phyloP scores from a whole-genome alignment of 2,113 vertebrate species.

The Elephantulus edwardii region DNA sequence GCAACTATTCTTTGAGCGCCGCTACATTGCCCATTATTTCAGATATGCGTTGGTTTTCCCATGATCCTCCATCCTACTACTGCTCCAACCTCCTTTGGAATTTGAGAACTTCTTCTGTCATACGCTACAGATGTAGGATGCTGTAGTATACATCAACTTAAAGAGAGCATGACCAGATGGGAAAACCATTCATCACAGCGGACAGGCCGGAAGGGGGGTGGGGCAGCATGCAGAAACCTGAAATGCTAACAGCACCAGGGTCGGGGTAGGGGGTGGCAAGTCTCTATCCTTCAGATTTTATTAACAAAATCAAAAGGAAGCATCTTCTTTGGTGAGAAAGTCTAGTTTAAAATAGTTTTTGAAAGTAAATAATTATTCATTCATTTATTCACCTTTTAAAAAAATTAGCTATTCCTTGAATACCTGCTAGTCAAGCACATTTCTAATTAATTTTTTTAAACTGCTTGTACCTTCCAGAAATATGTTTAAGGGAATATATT shows the following conservation, averaged over 20 bases:
- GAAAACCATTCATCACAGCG: not conserved
- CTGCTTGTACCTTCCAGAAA: not conserved
- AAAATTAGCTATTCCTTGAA: not conserved
- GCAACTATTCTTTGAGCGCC: not conserved
- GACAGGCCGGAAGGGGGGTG: not conserved
- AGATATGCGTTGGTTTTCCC: not conserved
- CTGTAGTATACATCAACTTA: not conserved
- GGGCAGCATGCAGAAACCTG: not conserved
- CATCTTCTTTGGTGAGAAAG: not conserved
- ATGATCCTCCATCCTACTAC: not conserved
- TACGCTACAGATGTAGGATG: too few species aligned
- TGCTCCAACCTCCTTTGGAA: conserved; percentile 12
- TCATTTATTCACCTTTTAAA: not conserved
- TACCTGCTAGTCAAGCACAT: not conserved
- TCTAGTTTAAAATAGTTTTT: conserved; percentile 24
- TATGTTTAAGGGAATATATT: not conserved
- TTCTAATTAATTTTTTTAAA: not conserved
- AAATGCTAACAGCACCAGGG: conserved; percentile 10
- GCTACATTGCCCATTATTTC: not conserved
- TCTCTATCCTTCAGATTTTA: not conserved
- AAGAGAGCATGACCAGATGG: not conserved
- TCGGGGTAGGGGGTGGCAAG: not conserved
- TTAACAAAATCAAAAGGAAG: not conserved
- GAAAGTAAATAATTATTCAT: not conserved
- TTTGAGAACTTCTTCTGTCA: conserved; percentile 42